phyloP scores from a whole-genome alignment of 2,888 invertebrate species.

The Erebia aethiops region DNA sequence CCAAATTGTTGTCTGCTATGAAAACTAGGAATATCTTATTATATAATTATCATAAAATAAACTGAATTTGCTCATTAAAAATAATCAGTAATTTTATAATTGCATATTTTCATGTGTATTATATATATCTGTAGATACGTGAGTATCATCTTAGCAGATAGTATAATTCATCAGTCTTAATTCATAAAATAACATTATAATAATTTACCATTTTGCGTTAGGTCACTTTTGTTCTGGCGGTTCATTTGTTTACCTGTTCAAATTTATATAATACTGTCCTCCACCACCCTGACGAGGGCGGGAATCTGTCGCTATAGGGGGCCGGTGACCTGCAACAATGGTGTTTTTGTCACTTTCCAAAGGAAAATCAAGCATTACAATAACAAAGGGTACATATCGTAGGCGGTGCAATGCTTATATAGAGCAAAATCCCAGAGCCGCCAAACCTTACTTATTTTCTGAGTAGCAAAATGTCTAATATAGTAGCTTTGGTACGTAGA shows the following conservation, averaged over 20 bases:
- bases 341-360: slow-evolving; percentile 16
- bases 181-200: not conserved
- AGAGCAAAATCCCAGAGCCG: too few species aligned
- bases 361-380: not conserved
- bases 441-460: too few species aligned
- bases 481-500: too few species aligned
- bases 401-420: too few species aligned
- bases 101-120: too few species aligned
- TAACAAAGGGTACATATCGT: not conserved
- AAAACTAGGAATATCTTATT: too few species aligned
- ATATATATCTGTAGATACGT: too few species aligned
- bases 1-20: too few species aligned
- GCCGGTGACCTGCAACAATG: slow-evolving; percentile 69
- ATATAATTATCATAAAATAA: too few species aligned
- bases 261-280: slow-evolving; percentile 74
- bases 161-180: not conserved
- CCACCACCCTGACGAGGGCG: slow-evolving; percentile 78
- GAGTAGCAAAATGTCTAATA: too few species aligned
- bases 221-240: not conserved
- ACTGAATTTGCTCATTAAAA: too few species aligned
- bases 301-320: slow-evolving; percentile 80
- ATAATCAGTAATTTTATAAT: too few species aligned
- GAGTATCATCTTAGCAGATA: not conserved
- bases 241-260: slow-evolving; percentile 53
- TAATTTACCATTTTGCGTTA: not conserved